Percentiles rank a stretch among this genome's conserved stretches.
Evolutionary conservation across 2,797 vertebrate genomes (phyloP).

Genomic region (Pogonophryne albipinna): DNA sequence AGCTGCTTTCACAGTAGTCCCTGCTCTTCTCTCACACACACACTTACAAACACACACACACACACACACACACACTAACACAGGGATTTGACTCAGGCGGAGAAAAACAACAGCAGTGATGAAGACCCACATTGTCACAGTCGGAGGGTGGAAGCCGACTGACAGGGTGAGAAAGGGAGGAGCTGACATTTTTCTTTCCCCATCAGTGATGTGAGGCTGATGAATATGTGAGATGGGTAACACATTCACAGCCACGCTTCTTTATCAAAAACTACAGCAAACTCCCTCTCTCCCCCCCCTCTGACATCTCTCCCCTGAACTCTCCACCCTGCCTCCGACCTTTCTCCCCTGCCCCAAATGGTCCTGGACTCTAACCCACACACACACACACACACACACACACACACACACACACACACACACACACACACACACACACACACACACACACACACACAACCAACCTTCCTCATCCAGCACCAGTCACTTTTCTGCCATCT

Average conservation of each 20-base stretch:
- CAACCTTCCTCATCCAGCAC: too few relatives aligned
- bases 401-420: too few relatives aligned
- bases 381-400: too few relatives aligned
- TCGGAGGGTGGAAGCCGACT: conserved; percentile 86
- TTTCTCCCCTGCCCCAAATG: too few relatives aligned
- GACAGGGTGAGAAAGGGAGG: conserved; percentile 87
- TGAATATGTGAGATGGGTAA: conserved; percentile 73
- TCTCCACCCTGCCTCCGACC: too few relatives aligned
- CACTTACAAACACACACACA: conserved; percentile 8
- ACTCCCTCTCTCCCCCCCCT: too few relatives aligned
- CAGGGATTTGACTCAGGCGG: background rate
- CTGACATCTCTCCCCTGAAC: too few relatives aligned
- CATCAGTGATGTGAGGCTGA: conserved; percentile 75
- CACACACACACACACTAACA: conserved; percentile 9
- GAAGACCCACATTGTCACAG: conserved; percentile 84
- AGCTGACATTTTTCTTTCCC: conserved; percentile 82
- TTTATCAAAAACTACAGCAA: conserved; percentile 37
- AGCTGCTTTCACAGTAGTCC: conserved; percentile 12
- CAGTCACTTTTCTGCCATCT: too few relatives aligned
- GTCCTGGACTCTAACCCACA: too few relatives aligned
- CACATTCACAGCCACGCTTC: conserved; percentile 53
- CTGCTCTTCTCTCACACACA: background rate
- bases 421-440: too few relatives aligned
- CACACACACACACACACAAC: too few relatives aligned
- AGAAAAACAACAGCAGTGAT: conserved; percentile 78